Percentiles rank a stretch among this genome's conserved stretches.
Conservation (phyloP, 2,113 vertebrate genomes). For the Dicaeum eximium region DNA sequence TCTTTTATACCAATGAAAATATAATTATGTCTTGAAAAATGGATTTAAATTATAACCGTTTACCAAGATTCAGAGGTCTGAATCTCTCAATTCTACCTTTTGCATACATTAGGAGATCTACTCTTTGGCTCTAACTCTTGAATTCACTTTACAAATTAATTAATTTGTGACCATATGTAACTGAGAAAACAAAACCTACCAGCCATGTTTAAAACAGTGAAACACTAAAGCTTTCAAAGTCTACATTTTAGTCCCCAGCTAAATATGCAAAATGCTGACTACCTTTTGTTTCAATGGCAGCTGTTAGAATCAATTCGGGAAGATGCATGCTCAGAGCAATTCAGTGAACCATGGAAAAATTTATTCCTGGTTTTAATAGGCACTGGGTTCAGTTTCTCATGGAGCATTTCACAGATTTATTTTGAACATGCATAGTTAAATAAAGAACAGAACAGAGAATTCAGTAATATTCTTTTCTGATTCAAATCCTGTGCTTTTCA, state of each 20-base stretch:
- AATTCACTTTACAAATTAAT: neutral
- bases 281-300: neutral
- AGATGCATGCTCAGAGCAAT: neutral
- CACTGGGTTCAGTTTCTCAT: neutral
- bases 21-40: neutral
- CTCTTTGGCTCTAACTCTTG: neutral
- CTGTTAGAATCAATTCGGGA: neutral
- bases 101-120: neutral
- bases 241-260: neutral
- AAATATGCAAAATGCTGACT: neutral
- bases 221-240: neutral
- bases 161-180: accelerated
- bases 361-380: neutral
- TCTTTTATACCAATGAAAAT: neutral
- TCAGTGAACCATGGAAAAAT: neutral
- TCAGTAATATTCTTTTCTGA: neutral
- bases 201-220: neutral
- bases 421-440: neutral
- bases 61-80: neutral
- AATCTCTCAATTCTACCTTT: neutral
- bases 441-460: neutral
- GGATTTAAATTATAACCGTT: neutral
- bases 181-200: neutral
- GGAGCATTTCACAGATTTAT: neutral
- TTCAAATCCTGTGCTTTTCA: neutral